Evolutionary conservation across 2,888 invertebrate genomes (phyloP).

Genomic region (Agapostemon virescens): DNA sequence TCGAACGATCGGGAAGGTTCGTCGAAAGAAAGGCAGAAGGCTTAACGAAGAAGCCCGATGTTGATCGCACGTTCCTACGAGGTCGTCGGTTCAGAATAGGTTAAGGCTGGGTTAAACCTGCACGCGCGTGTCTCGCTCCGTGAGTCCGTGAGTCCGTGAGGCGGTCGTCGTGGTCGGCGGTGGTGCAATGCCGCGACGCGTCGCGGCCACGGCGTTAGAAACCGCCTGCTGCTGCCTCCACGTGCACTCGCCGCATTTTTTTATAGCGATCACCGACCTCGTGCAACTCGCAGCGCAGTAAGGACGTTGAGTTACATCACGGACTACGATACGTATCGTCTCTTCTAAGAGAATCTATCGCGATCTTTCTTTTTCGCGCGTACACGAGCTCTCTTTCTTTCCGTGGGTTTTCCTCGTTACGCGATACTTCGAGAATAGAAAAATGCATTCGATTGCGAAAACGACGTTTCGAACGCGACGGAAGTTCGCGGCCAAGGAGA

Average conservation of each 20-base stretch:
- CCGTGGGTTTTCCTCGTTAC: background rate
- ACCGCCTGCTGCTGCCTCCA: conserved; percentile 78
- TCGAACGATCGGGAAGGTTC: background rate
- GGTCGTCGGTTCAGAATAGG: conserved; percentile 50
- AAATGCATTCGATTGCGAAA: conserved; percentile 72
- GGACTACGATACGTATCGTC: conserved; percentile 22
- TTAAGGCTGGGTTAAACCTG: conserved; percentile 64
- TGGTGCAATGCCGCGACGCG: conserved; percentile 58
- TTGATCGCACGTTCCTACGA: conserved; percentile 38
- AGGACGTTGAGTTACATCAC: conserved; percentile 80
- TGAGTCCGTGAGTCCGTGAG: conserved; percentile 65
- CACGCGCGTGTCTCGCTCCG: conserved; percentile 73
- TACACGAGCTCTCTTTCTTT: background rate
- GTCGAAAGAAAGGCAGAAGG: background rate
- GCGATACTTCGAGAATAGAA: conserved; percentile 38
- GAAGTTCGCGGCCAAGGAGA: conserved; percentile 50
- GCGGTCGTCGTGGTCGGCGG: conserved; percentile 72
- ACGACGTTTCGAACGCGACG: conserved; percentile 48
- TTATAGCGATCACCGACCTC: conserved; percentile 85
- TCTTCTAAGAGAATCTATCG: conserved; percentile 34
- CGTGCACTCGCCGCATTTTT: conserved; percentile 80
- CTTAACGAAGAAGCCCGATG: conserved; percentile 26
- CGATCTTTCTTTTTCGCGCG: conserved; percentile 2
- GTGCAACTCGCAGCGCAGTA: conserved; percentile 84
- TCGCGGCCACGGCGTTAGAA: conserved; percentile 64